Evolutionary conservation across 2,113 vertebrate species (phyloP).

Genomic region (Datnioides undecimradiatus): DNA sequence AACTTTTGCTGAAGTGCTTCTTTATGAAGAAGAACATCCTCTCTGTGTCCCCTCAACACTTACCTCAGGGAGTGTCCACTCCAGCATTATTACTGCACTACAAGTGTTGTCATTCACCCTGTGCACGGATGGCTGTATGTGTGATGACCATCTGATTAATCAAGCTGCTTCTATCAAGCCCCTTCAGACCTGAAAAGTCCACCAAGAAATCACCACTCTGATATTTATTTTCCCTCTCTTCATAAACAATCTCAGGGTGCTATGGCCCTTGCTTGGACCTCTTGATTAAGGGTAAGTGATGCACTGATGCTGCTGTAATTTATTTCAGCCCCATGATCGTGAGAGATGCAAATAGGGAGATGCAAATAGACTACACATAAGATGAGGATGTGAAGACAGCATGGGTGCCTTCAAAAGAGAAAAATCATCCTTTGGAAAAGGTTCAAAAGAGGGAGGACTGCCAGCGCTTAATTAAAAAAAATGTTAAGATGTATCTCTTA

Average conservation of each 20-base stretch:
- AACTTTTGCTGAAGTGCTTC: conserved; percentile 47
- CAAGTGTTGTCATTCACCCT: conserved; percentile 30
- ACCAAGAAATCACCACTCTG: neutral
- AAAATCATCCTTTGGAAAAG: conserved; percentile 6
- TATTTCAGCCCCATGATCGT: conserved; percentile 50
- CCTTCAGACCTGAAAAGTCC: conserved; percentile 9
- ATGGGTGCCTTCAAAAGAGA: neutral
- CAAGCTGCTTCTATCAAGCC: neutral
- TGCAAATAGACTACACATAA: conserved; percentile 53
- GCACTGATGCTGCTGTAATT: conserved; percentile 61
- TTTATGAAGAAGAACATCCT: conserved; percentile 34
- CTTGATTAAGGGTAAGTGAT: conserved; percentile 62
- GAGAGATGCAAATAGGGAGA: conserved; percentile 51
- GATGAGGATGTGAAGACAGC: conserved; percentile 10
- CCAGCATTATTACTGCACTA: conserved; percentile 30
- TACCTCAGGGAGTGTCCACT: conserved; percentile 36
- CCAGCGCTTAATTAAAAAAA: neutral
- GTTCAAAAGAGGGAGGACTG: neutral
- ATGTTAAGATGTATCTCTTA: neutral
- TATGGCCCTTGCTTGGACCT: conserved; percentile 41
- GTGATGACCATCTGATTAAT: conserved; percentile 72
- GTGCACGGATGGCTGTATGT: too few species aligned
- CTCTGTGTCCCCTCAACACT: conserved; percentile 4
- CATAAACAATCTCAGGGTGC: conserved; percentile 22
- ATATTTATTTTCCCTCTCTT: conserved; percentile 28